phyloP scores from a whole-genome alignment of 2,888 invertebrate species.

The Cinara cedri region DNA sequence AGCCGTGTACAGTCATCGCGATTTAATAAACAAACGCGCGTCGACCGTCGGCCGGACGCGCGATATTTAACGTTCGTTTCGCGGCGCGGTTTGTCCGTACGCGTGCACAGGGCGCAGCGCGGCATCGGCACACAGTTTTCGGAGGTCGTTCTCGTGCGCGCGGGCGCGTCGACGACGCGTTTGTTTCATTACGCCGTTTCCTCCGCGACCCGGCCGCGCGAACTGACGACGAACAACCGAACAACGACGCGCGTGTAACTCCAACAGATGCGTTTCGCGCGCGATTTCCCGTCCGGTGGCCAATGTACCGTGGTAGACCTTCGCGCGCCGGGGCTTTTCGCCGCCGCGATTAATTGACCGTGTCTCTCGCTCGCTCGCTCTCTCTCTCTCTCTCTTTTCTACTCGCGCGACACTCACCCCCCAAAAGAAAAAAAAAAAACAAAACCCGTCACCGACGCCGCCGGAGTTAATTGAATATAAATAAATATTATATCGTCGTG shows the following conservation, averaged over 20 bases:
- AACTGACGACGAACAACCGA: neutral
- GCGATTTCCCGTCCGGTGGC: constrained; percentile 27
- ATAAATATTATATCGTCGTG: constrained; percentile 14
- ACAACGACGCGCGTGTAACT: too few species aligned
- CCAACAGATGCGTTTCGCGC: constrained; percentile 42
- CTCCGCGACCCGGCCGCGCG: neutral
- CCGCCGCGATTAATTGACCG: constrained; percentile 49
- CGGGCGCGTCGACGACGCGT: too few species aligned
- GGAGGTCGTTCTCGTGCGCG: too few species aligned
- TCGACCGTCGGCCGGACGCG: too few species aligned
- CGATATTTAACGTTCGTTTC: too few species aligned
- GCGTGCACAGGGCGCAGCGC: too few species aligned
- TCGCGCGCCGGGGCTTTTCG: constrained; percentile 25
- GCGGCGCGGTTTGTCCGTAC: too few species aligned
- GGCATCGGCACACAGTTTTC: too few species aligned
- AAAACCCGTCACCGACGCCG: constrained; percentile 18
- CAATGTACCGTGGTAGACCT: constrained; percentile 54
- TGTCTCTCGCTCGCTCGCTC: neutral
- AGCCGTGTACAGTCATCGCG: too few species aligned
- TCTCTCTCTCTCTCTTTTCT: neutral
- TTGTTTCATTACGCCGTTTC: neutral
- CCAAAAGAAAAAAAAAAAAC: too few species aligned
- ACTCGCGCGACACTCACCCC: too few species aligned
- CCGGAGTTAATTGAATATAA: constrained; percentile 54
- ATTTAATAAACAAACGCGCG: too few species aligned